Evolutionary conservation across 1,140 invertebrate species (phyloP), one percentile per base, ranked within the genome.

Genomic region (Pseudomyrmex concolor): DNA sequence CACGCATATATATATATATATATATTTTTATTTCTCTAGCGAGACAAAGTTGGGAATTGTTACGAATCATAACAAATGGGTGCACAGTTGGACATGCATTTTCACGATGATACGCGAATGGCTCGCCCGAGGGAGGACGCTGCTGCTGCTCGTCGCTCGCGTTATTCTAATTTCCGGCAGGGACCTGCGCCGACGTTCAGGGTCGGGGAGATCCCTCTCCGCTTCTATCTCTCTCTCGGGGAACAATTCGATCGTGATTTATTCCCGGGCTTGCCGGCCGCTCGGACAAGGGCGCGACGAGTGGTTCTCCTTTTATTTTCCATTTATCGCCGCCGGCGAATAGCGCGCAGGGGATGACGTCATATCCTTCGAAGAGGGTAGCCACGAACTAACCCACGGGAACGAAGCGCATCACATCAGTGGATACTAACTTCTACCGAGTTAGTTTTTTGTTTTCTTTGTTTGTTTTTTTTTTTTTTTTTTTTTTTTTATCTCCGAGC

Each of bases 211-310:
- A 19, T 19, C 73, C 59, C 62, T 19, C 48, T 77, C 59, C n/a
- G 3, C 2, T 10, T 43, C 68, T 43, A 15, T 7, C 45, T 15
- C 45, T 43, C 66, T 45, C 34, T 25, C 45, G 57, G 64, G 10
- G 64, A 82, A 84, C 78, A 84, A 82, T 84, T 84, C 83, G 78
- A 81, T 82, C 62, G 60, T 82, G 67, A 84, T 82, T 83, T 82
- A 84, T 84, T 73, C 68, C 68, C 77, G 67, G 45, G 62, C 34
- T 15, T 57, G 59, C 64, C 43, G 60, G 63, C 45, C 63, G 22
- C 59, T 73, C 54, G 78, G 34, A 73, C 68, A 48, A 76, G 48
- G 68, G 70, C 81, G 70, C 19, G 67, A 80, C 59, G 62, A 64
- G 63, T 54, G 17, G 48, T 9, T 83, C 54, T 71, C 54, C 70